Evolutionary conservation across 2,797 vertebrate genomes (phyloP).

Genomic region (Helicolenus hilgendorfi): DNA sequence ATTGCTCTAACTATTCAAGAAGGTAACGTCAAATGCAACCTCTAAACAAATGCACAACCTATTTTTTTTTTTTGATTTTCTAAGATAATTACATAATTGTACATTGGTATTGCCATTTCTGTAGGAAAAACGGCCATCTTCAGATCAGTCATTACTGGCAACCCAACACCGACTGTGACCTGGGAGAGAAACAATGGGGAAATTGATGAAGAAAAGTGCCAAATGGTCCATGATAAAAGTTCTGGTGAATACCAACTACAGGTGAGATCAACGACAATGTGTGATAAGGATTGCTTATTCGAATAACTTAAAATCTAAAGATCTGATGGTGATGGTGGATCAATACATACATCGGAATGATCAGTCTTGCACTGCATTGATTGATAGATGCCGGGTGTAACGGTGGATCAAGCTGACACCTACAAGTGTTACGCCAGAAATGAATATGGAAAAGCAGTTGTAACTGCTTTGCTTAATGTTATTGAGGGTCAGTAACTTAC

Average conservation of each 20-base stretch:
- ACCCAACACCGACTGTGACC: constrained; percentile 89
- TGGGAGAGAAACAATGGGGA: constrained; percentile 89
- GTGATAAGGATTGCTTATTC: not conserved
- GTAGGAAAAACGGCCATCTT: constrained; percentile 94
- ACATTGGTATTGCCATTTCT: not conserved
- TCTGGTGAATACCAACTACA: constrained; percentile 91
- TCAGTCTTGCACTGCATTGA: not conserved
- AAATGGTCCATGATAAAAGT: constrained; percentile 49
- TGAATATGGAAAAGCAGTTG: constrained; percentile 91
- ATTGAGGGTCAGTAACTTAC: constrained; percentile 89
- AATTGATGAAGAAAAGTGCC: constrained; percentile 84
- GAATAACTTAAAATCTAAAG: not conserved
- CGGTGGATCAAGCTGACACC: constrained; percentile 87
- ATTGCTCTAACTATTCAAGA: constrained; percentile 92
- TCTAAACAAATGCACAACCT: not conserved
- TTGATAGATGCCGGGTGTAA: constrained; percentile 90
- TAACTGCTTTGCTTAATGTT: constrained; percentile 91
- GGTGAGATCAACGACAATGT: constrained; percentile 76
- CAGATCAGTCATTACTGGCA: constrained; percentile 90
- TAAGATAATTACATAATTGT: not conserved
- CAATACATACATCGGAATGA: not conserved
- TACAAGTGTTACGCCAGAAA: constrained; percentile 93
- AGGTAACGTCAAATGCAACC: constrained; percentile 88
- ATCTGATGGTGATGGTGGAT: not conserved
- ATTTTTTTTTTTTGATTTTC: not conserved